Percentiles rank a stretch among this genome's conserved stretches.
Evolutionary conservation across 2,888 invertebrate species (phyloP).

Genomic region (Limnephilus auricula): DNA sequence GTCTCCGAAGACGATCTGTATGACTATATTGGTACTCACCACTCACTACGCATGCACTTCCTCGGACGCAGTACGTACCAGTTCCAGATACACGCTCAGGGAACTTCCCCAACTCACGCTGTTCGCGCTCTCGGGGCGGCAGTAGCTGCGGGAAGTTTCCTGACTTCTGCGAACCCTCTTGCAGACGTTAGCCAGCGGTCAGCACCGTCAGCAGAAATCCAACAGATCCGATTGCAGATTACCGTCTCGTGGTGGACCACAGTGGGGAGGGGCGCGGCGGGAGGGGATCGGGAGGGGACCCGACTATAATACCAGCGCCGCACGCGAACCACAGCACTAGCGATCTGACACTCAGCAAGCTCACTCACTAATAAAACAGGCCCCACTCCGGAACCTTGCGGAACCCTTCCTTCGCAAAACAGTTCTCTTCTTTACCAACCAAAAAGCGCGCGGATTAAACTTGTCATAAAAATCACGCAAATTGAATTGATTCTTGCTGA

Average conservation of each 20-base stretch:
- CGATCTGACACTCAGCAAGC: neutral
- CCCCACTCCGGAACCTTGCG: neutral
- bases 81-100: neutral
- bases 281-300: neutral
- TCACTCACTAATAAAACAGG: neutral
- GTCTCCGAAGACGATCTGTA: neutral
- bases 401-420: neutral
- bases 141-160: neutral
- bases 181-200: neutral
- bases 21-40: no score
- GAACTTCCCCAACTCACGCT: neutral
- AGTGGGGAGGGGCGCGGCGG: neutral
- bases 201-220: neutral
- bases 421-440: neutral
- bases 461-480: neutral
- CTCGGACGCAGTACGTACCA: neutral
- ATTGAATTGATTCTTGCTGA: neutral
- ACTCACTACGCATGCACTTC: neutral
- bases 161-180: neutral
- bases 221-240: neutral
- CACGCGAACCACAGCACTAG: neutral
- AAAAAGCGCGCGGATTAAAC: neutral
- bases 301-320: conserved; percentile 10
- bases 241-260: neutral
- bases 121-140: neutral